Conservation (phyloP, 2,113 vertebrate genomes). For the Thalassoma bifasciatum region DNA sequence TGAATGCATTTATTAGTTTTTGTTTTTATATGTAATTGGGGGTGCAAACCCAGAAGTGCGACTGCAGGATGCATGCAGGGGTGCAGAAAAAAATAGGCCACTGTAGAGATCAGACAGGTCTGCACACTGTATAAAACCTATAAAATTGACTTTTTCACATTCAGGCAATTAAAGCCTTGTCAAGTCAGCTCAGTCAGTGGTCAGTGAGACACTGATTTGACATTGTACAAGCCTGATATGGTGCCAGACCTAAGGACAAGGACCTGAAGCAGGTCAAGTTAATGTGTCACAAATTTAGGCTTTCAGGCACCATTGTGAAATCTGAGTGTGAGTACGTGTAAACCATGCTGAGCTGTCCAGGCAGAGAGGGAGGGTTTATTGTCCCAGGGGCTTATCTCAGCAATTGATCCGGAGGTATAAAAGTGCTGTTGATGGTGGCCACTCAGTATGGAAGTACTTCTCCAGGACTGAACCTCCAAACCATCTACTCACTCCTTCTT, state of each 20-base stretch:
- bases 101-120: not conserved
- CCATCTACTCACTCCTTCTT: conserved; percentile 9
- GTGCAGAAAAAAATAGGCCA: not conserved
- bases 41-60: not conserved
- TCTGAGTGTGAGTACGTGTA: conserved; percentile 37
- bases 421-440: conserved; percentile 40
- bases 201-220: conserved; percentile 37
- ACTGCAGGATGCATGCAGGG: not conserved
- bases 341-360: conserved; percentile 17
- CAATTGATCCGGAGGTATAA: conserved; percentile 63
- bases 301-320: conserved; percentile 70
- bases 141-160: not conserved
- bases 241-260: conserved; percentile 45
- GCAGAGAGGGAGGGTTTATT: conserved; percentile 62
- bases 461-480: conserved; percentile 34
- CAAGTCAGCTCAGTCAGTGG: conserved; percentile 11
- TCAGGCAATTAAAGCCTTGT: conserved; percentile 13
- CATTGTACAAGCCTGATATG: conserved; percentile 51
- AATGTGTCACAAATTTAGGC: conserved; percentile 70
- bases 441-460: conserved; percentile 44
- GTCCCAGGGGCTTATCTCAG: conserved; percentile 70
- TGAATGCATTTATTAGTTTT: too few relatives aligned
- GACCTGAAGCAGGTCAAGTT: conserved; percentile 64
- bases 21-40: too few relatives aligned
- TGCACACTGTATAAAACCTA: not conserved